These are phyloP conservation scores for Lontra canadensis DNA, from an alignment of 2,113 vertebrate species.

Conservation along the genomic window DNA sequence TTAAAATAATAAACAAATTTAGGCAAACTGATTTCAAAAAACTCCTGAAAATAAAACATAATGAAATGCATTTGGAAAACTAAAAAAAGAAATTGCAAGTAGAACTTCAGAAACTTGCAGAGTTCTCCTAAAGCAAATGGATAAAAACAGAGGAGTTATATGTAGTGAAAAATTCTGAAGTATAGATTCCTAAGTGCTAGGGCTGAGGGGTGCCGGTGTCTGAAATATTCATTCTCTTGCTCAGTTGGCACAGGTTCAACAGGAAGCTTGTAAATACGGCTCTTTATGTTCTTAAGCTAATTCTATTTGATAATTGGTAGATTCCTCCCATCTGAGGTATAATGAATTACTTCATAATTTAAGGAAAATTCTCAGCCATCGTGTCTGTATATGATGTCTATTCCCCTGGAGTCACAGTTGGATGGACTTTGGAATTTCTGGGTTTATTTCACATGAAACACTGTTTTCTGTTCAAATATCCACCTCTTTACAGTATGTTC, in stretches of 20 bases:
- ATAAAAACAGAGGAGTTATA: background rate
- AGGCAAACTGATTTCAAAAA: background rate
- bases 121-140: background rate
- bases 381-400: background rate
- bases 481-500: background rate
- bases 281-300: background rate
- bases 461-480: background rate
- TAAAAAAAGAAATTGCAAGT: background rate
- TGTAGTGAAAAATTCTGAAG: too few species aligned
- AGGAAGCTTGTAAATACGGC: background rate
- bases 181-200: background rate
- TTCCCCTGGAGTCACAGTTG: background rate
- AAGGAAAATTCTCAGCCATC: background rate
- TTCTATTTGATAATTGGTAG: background rate
- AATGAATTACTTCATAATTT: background rate
- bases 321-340: background rate
- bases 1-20: constrained; percentile 71
- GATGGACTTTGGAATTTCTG: background rate
- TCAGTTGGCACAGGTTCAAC: background rate
- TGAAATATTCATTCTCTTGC: background rate
- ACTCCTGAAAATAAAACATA: constrained; percentile 10
- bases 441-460: background rate
- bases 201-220: background rate
- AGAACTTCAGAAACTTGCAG: background rate
- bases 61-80: constrained; percentile 48